Evolutionary conservation across 2,888 invertebrate genomes (phyloP).

Genomic region (Sarcophaga rosellei): DNA sequence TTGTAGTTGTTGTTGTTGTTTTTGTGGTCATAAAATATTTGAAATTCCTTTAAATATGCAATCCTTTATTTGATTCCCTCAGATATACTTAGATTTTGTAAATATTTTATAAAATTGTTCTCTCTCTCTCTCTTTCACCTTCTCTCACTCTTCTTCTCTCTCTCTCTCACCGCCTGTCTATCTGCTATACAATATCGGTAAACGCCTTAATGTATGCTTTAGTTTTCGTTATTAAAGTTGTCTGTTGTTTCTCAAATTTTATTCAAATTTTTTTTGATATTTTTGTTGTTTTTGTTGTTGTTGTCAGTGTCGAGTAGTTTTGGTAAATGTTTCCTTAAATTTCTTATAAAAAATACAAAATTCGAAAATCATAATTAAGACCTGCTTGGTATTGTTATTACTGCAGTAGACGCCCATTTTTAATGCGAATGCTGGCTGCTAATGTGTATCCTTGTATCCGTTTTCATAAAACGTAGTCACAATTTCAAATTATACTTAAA

Average conservation of each 20-base stretch:
- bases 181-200: neutral
- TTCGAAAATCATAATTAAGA: slow-evolving; percentile 45
- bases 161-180: neutral
- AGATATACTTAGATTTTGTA: no score
- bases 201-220: slow-evolving; percentile 46
- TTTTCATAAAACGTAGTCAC: slow-evolving; percentile 6
- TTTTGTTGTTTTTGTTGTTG: neutral
- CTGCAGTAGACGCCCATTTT: neutral
- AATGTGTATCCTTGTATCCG: neutral
- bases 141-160: neutral
- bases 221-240: neutral
- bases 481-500: slow-evolving; percentile 22
- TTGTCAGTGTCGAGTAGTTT: neutral
- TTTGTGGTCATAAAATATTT: no score
- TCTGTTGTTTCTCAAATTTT: neutral
- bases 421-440: no score
- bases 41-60: no score
- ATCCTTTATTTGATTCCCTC: no score
- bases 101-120: no score
- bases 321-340: slow-evolving; percentile 36
- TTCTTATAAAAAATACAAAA: slow-evolving; percentile 4
- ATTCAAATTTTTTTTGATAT: neutral
- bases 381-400: slow-evolving; percentile 8
- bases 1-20: no score
- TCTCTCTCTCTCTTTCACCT: no score